These are phyloP conservation scores for Tachina fera DNA, from an alignment of 2,888 invertebrate genomes.

Conservation along the genomic window DNA sequence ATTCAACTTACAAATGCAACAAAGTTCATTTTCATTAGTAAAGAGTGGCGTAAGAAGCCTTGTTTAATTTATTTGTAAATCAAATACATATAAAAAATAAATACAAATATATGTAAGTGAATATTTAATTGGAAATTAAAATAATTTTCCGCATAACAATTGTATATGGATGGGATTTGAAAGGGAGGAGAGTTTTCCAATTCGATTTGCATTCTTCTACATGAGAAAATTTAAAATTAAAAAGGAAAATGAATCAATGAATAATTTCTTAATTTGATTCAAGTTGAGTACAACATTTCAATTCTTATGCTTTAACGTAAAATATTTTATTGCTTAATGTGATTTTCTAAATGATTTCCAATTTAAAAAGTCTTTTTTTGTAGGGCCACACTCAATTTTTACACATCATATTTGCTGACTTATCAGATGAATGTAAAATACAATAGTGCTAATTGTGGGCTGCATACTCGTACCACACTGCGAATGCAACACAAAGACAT, in stretches of 20 bases:
- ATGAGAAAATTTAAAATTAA: too few relatives aligned
- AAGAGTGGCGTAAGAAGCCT: conserved; percentile 11
- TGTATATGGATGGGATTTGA: too few relatives aligned
- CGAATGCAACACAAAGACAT: neutral
- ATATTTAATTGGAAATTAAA: conserved; percentile 56
- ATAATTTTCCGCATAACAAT: neutral
- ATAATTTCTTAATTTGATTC: too few relatives aligned
- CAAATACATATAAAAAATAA: neutral
- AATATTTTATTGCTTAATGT: too few relatives aligned
- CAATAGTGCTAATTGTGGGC: conserved; percentile 51
- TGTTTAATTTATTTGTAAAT: conserved; percentile 12
- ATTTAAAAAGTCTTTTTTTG: too few relatives aligned
- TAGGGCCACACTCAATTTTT: too few relatives aligned
- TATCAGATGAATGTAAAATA: conserved; percentile 20
- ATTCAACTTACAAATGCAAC: conserved; percentile 16
- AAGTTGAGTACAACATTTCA: too few relatives aligned
- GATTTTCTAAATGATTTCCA: too few relatives aligned
- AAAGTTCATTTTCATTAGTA: conserved; percentile 39
- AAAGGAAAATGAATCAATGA: too few relatives aligned
- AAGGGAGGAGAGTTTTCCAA: neutral
- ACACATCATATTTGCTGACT: neutral
- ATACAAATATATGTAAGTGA: neutral
- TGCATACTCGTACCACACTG: conserved; percentile 2
- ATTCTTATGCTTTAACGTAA: too few relatives aligned
- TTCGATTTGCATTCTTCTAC: neutral